Evolutionary conservation across 2,888 invertebrate genomes (phyloP), one percentile per base, ranked within the genome.

Genomic region (Camptogramma bilineatum): DNA sequence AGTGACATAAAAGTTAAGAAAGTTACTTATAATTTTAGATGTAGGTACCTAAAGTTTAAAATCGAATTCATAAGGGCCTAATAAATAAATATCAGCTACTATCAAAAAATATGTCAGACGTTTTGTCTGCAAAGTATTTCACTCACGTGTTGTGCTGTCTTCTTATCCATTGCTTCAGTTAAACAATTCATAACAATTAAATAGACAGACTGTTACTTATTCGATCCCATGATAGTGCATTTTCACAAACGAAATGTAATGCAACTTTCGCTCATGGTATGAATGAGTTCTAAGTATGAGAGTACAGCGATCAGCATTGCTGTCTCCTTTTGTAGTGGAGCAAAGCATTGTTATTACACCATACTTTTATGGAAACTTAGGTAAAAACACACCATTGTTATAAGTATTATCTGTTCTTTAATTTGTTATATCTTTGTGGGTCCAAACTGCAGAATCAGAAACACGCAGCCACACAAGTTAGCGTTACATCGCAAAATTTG

Each of bases 191-290:
- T 44, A 66, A 59, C 66, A 68, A 66, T 62, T 44, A 60, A 54
- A 59, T 62, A 52, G 52, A 52, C 50, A 55, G 56, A 34, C 17
- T 31, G 47, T 48, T 54, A 52, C 72, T 81, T 72, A 81, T 79
- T 82, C 73, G 77, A 77, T 79, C 77, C 78, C 78, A 83, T 85
- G 83, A 85, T 84, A 84, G 73, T 81, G 79, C 79, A 83, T 85
- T 87, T 90, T 89, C 87, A 83, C 85, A 84, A 81, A 85, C 80
- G 77, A 84, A 84, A 81, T 82, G 78, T 81, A 80, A 83, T 79
- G 76, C 74, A 76, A 87, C 91, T 92, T 92, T 91, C 91, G 86
- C 89, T 75, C 57, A 75, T 62, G 69, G 81, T 65, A 58, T 66
- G 66, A 66, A 66, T 55, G 62, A 65, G 65, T 62, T 58, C 64